Evolutionary conservation across 2,113 vertebrate genomes (phyloP), one percentile per base, ranked within the genome.

Genomic region (Coreoperca whiteheadi): DNA sequence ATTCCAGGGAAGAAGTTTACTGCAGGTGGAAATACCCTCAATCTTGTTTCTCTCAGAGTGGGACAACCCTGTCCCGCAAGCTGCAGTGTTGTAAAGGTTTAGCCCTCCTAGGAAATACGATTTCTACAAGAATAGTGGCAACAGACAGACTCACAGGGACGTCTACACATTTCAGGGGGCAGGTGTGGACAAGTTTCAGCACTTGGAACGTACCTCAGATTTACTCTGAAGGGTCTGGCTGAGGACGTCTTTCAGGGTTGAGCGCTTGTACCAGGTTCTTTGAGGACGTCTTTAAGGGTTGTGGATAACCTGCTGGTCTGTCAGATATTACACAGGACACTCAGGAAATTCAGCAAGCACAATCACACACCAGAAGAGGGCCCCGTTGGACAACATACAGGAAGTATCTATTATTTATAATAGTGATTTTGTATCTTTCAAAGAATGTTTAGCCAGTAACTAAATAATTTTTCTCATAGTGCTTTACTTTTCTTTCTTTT

Each of bases 301-400:
- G 14, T 32, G 0, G 46, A 21, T 10, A 14, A 39, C 30, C 12
- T 68, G 15, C 7, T 14, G 23, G 10, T 39, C 8, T 71, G 6
- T 6, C 50, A 21, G n/a, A 14, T 16, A 53, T 56, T 11, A 57
- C 15, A 54, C 18, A n/a, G 8, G 41, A 20, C 41, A 50, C 23
- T 32, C 0, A 16, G 25, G 41, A 71, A 0, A 23, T 23, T 41
- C 23, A n/a, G 57, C 34, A 65, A 12, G 8, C 4, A 32, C 39
- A 23, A 1, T 54, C 20, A 30, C 3, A 7, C 2, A 50, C 74
- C 84, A 87, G 57, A 6, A 91, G 88, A 77, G 82, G 77, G 74
- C 79, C 21, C 14, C 21, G 28, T 87, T 59, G 79, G 32, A 73
- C 66, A 60, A 73, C 67, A 28, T 25, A 50, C 30, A 66, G 25